Conservation (phyloP, 2,113 vertebrate genomes). For the Microcebus murinus region DNA sequence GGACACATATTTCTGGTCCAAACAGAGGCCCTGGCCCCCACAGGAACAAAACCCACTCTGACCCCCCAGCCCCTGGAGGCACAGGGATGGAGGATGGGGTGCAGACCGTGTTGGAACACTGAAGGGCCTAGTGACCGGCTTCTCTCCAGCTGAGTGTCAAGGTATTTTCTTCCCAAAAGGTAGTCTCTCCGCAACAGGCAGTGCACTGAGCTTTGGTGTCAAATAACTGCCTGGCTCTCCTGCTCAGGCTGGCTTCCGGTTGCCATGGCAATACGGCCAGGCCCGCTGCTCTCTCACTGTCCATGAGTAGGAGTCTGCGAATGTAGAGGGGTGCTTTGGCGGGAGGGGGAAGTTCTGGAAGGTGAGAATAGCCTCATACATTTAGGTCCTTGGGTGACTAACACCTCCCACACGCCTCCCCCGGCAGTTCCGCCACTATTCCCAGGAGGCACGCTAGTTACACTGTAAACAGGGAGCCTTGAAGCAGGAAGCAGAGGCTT, state of each 20-base stretch:
- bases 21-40: not conserved
- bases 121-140: not conserved
- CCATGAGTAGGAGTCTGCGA: not conserved
- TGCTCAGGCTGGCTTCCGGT: not conserved
- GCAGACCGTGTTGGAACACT: not conserved
- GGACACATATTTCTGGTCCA: not conserved
- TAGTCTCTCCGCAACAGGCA: not conserved
- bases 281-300: not conserved
- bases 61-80: not conserved
- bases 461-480: not conserved
- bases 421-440: not conserved
- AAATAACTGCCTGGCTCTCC: not conserved
- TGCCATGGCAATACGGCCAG: constrained; percentile 1
- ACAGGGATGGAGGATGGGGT: not conserved
- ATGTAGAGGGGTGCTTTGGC: not conserved
- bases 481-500: not conserved
- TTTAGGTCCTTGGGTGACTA: not conserved
- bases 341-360: not conserved
- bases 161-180: not conserved
- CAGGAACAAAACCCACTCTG: not conserved
- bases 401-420: not conserved
- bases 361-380: not conserved
- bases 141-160: not conserved
- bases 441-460: not conserved
- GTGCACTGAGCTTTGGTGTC: not conserved